Conservation (phyloP, 2,113 vertebrate genomes). For the Brachyhypopomus gauderio region DNA sequence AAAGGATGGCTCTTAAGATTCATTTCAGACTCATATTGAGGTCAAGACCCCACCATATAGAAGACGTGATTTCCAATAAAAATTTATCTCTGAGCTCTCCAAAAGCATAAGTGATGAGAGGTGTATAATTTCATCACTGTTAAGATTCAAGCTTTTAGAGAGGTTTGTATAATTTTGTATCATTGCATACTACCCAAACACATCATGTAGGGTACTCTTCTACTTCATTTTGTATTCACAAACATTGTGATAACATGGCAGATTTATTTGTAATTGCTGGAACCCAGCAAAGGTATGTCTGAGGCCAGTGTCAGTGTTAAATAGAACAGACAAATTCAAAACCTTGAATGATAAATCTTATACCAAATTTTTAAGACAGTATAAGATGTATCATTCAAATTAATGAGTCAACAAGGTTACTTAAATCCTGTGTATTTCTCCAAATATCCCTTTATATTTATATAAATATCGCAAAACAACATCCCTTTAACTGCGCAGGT, state of each 20-base stretch:
- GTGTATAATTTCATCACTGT: conserved; percentile 9
- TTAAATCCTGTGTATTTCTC: neutral
- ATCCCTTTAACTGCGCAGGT: neutral
- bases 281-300: neutral
- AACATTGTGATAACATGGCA: too few relatives aligned
- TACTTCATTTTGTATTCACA: too few relatives aligned
- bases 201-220: too few relatives aligned
- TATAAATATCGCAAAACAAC: neutral
- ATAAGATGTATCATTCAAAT: too few relatives aligned
- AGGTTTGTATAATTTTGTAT: neutral
- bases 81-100: neutral
- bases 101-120: neutral
- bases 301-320: neutral
- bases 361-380: neutral
- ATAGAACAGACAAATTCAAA: too few relatives aligned
- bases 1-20: neutral
- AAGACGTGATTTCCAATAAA: neutral
- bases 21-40: too few relatives aligned
- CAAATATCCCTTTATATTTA: neutral
- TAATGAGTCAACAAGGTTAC: neutral
- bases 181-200: too few relatives aligned
- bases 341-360: too few relatives aligned
- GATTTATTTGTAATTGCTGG: neutral
- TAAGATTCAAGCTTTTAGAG: neutral
- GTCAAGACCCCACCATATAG: too few relatives aligned